Conservation (phyloP, 2,797 vertebrate species). For the Pangasius sanitwongsei region DNA sequence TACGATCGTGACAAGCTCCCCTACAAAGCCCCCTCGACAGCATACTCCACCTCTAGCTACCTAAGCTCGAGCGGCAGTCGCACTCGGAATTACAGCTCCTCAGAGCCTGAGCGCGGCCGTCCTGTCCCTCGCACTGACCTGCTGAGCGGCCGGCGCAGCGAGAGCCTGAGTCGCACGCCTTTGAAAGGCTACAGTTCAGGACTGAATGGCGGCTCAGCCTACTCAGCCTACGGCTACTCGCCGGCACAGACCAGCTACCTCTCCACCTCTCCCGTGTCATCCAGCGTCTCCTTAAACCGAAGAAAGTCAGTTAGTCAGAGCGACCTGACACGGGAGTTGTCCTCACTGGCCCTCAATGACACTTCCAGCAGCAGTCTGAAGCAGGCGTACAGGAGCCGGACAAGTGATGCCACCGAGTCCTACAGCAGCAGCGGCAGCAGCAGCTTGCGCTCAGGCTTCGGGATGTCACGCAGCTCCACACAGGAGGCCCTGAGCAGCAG, state of each 20-base stretch:
- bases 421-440: constrained; percentile 68
- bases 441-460: constrained; percentile 64
- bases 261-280: constrained; percentile 61
- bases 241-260: constrained; percentile 79
- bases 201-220: constrained; percentile 82
- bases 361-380: constrained; percentile 75
- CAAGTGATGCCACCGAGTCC: constrained; percentile 73
- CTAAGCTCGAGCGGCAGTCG: constrained; percentile 70
- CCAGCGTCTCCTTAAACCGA: constrained; percentile 76
- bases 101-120: constrained; percentile 77
- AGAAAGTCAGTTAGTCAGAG: constrained; percentile 91
- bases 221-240: constrained; percentile 72
- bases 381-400: constrained; percentile 78
- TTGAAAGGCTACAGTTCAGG: constrained; percentile 72
- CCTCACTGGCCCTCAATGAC: constrained; percentile 79
- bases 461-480: constrained; percentile 74
- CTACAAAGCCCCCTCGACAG: constrained; percentile 71
- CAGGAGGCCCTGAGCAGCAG: constrained; percentile 73
- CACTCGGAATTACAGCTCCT: constrained; percentile 79
- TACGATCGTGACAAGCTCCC: constrained; percentile 81
- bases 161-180: constrained; percentile 81
- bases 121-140: constrained; percentile 82
- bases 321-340: constrained; percentile 87
- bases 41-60: constrained; percentile 75
- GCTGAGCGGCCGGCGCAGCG: constrained; percentile 74